Evolutionary conservation across 1,140 invertebrate genomes (phyloP).

Genomic region (Macrobrachium rosenbergii): DNA sequence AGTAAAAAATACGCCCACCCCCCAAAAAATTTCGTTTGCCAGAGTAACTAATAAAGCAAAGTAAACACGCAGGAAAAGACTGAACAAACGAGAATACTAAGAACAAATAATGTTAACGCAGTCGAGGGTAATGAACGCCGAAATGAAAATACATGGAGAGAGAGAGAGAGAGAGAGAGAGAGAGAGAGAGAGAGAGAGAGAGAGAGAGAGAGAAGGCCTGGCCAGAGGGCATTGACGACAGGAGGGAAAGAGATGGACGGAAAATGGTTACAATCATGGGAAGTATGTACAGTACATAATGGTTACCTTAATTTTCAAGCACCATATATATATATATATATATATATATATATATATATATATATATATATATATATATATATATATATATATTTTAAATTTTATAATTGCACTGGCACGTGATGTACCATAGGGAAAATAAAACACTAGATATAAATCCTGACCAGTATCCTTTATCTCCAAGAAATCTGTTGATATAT

Average conservation of each 20-base stretch:
- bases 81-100: no score
- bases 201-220: not conserved
- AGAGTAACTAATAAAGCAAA: not conserved
- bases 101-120: no score
- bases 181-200: not conserved
- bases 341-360: constrained; percentile 11
- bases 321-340: no score
- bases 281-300: no score
- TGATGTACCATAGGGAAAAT: no score
- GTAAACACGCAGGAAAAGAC: not conserved
- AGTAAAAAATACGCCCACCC: no score
- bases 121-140: no score
- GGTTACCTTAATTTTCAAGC: no score
- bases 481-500: not conserved
- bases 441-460: not conserved
- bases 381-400: constrained; percentile 23
- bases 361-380: constrained; percentile 36
- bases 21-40: not conserved
- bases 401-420: no score
- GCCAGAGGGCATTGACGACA: not conserved
- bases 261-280: not conserved
- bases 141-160: not conserved
- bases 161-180: constrained; percentile 14
- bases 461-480: not conserved
- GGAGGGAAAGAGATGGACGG: constrained; percentile 6